Base-by-base conservation (phyloP, 2,888 invertebrate species). In the Drosophila flavopinicola region DNA sequence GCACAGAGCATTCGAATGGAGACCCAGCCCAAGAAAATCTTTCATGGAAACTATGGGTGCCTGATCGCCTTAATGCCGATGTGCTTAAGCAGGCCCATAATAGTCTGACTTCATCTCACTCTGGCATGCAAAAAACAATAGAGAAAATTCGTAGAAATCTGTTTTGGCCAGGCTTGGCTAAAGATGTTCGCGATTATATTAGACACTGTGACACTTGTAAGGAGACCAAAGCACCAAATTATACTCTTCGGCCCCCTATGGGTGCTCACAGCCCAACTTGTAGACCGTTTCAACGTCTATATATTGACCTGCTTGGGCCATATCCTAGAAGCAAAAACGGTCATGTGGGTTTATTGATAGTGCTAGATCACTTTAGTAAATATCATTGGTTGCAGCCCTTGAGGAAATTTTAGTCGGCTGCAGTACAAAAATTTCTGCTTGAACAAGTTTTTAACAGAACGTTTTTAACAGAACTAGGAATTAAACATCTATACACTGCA, bases 111-210 rank as follows among this genome's bases (percentile, higher is more conserved):
- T 49, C 45, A 2, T 32, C 57, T n/a, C 57, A 63, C 5, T 32
- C 15, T 3, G 59, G 53, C 2, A 49, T 49, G 49, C 48, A 52
- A 7, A 65, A 65, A 29, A 48, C 54, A 2, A 42, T 59, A 4
- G 38, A 48, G 6, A 42, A 30, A 27, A 4, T 53, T 1, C 30
- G 53, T n/a, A 10, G 47, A 13, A 20, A 51, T 30, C 17, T 61
- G 6, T 56, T 54, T 20, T 66, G 54, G 49, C 51, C 61, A n/a
- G 65, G 45, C 1, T 32, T 63, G 6, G 51, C 42, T 3, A 51
- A 42, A 13, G 51, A 51, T 32, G 38, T 44, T 7, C 3, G 24
- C 6, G 24, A 13, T 11, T 38, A 25, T 25, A 25, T 39, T 6
- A 7, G 25, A 2, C 24, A 39, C 11, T 45, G 61, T 15, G 41